These are phyloP conservation scores for Branchellion lobata DNA, from an alignment of 2,888 invertebrate genomes.

Conservation along the genomic window DNA sequence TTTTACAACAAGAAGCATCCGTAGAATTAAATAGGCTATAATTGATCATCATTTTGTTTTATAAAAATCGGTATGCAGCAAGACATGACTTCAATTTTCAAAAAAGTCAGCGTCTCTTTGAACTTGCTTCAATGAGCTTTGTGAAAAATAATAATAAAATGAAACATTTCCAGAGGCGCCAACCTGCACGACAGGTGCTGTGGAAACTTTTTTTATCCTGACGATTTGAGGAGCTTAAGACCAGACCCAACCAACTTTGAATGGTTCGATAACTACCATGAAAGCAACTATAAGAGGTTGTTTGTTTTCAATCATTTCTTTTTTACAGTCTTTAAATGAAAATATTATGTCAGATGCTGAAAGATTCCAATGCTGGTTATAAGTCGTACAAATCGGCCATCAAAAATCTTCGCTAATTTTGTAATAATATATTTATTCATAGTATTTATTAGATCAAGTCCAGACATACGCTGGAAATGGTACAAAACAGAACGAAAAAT, in stretches of 20 bases:
- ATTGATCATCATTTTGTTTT: no score
- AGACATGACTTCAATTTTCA: background rate
- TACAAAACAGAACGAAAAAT: no score
- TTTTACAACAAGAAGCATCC: no score
- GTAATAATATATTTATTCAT: no score
- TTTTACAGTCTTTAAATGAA: no score
- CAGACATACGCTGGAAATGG: no score
- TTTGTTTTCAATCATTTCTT: no score
- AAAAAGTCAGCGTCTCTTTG: background rate
- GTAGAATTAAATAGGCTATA: no score
- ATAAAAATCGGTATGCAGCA: background rate
- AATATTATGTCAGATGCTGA: no score
- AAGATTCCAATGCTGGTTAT: no score
- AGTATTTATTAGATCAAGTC: no score
- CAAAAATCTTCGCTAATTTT: background rate
- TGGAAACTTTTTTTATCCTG: slow-evolving; percentile 95
- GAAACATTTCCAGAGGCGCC: slow-evolving; percentile 70
- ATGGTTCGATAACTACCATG: slow-evolving; percentile 78
- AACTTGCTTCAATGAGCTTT: background rate
- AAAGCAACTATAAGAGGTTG: slow-evolving; percentile 64
- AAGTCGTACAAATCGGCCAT: no score
- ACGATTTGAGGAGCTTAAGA: slow-evolving; percentile 90
- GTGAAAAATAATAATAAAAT: background rate
- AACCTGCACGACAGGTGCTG: slow-evolving; percentile 86
- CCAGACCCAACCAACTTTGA: slow-evolving; percentile 85